Evolutionary conservation across 2,888 invertebrate species (phyloP).

Genomic region (Terebella lapidaria): DNA sequence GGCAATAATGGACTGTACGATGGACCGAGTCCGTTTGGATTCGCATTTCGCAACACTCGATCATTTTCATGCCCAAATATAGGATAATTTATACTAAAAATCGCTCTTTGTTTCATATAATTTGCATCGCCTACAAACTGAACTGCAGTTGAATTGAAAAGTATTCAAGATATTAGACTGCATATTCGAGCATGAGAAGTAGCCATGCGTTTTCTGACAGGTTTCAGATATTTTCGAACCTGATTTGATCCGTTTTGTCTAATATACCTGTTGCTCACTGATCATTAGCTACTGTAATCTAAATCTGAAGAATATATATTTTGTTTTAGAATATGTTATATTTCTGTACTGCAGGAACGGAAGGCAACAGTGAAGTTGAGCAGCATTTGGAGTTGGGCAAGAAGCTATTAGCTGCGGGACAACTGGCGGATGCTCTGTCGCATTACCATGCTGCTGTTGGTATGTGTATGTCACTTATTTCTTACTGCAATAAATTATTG

Average conservation of each 20-base stretch:
- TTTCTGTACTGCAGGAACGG: neutral
- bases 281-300: neutral
- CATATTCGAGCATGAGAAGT: too few species aligned
- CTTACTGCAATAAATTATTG: neutral
- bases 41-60: neutral
- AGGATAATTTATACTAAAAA: too few species aligned
- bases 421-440: conserved; percentile 89
- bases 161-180: too few species aligned
- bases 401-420: conserved; percentile 84
- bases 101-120: too few species aligned
- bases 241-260: too few species aligned
- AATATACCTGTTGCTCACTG: too few species aligned
- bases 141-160: too few species aligned
- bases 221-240: neutral
- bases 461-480: conserved; percentile 25
- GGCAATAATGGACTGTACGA: too few species aligned
- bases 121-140: too few species aligned
- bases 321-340: neutral
- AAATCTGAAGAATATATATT: neutral
- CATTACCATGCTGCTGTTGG: conserved; percentile 97
- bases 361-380: conserved; percentile 66
- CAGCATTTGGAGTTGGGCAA: conserved; percentile 91
- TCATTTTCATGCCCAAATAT: neutral
- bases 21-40: too few species aligned
- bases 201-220: neutral